phyloP scores from a whole-genome alignment of 2,888 invertebrate species.

The Drosophila melanosoma region DNA sequence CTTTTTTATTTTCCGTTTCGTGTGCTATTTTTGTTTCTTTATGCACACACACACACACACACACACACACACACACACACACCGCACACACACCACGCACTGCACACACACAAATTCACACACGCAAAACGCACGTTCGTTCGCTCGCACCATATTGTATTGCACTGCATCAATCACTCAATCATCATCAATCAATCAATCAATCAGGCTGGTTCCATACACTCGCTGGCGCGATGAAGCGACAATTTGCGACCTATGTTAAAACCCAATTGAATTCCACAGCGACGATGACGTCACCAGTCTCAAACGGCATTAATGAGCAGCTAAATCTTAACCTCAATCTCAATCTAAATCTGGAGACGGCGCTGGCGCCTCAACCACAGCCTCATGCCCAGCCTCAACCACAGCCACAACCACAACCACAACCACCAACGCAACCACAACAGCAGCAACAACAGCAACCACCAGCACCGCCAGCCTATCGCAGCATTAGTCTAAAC shows the following conservation, averaged over 20 bases:
- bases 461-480: slow-evolving; percentile 44
- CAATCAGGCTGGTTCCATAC: slow-evolving; percentile 88
- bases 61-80: slow-evolving; percentile 4
- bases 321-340: slow-evolving; percentile 13
- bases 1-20: slow-evolving; percentile 27
- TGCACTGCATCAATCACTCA: slow-evolving; percentile 49
- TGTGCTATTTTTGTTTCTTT: slow-evolving; percentile 31
- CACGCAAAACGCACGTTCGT: slow-evolving; percentile 20
- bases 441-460: slow-evolving; percentile 11
- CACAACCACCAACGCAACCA: not conserved
- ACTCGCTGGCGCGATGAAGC: slow-evolving; percentile 90
- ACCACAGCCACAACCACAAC: not conserved
- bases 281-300: slow-evolving; percentile 52
- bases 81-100: slow-evolving; percentile 16
- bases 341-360: slow-evolving; percentile 26
- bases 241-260: slow-evolving; percentile 93
- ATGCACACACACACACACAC: slow-evolving; percentile 22
- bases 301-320: slow-evolving; percentile 21
- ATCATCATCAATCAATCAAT: slow-evolving; percentile 24
- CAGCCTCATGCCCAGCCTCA: no score
- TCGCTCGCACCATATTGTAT: slow-evolving; percentile 22
- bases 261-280: slow-evolving; percentile 89
- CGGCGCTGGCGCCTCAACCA: slow-evolving; percentile 38
- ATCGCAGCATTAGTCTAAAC: slow-evolving; percentile 57
- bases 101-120: slow-evolving; percentile 10